Conservation (phyloP, 92 coral and sea anemone species). For the Zoanthus solanderi region DNA sequence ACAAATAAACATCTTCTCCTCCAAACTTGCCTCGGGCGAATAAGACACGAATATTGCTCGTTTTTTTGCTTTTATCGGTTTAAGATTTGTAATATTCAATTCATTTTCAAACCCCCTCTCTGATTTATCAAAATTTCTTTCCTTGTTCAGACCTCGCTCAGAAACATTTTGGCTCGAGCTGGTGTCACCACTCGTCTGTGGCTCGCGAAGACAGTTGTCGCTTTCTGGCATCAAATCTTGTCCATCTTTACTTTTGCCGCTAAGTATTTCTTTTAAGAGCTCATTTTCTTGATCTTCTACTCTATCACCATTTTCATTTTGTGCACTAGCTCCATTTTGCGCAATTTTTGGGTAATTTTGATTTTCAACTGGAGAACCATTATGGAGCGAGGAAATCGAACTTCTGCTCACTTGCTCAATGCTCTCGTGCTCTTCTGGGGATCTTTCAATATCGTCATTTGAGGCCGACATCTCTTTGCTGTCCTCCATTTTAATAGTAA, state of each 20-base stretch:
- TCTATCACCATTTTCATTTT: constrained; percentile 16
- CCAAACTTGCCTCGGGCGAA: constrained; percentile 82
- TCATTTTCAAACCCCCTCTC: constrained; percentile 32
- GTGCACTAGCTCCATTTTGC: neutral
- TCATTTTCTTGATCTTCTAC: neutral
- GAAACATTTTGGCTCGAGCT: neutral
- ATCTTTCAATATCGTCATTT: neutral
- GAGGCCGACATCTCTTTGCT: neutral
- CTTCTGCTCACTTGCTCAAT: neutral
- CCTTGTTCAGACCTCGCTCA: constrained; percentile 3
- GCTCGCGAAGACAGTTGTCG: neutral
- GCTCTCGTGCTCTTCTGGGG: neutral
- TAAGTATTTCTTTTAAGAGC: neutral
- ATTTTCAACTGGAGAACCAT: neutral
- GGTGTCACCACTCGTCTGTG: neutral
- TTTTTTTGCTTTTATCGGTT: constrained; percentile 74
- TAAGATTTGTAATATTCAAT: constrained; percentile 35
- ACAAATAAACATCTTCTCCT: constrained; percentile 81
- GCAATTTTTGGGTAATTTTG: neutral
- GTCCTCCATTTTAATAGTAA: neutral
- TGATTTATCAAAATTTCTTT: constrained; percentile 40
- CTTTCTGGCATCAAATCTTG: neutral
- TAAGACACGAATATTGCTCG: constrained; percentile 92
- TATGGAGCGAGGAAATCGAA: neutral
- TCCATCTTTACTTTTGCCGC: neutral